Evolutionary conservation across 2,113 vertebrate species (phyloP), one percentile per base, ranked within the genome.

Genomic region (Reinhardtius hippoglossoides): DNA sequence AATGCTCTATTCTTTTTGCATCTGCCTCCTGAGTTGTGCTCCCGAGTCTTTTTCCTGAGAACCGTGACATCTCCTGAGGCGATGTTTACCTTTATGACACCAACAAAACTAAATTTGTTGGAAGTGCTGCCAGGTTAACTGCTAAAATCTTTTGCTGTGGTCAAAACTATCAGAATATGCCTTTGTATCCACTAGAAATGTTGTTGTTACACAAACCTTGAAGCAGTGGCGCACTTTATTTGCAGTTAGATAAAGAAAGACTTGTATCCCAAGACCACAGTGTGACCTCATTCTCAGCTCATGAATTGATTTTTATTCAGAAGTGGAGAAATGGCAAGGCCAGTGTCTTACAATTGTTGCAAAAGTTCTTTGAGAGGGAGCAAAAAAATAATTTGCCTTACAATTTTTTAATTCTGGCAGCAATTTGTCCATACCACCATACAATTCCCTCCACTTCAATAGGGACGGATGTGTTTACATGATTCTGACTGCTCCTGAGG

Each of bases 141-240:
- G 40, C 37, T 35, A 60, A 66, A 74, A 66, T 73, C 27, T 67
- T 56, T 61, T 23, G 3, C 54, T 65, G 40, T 21, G 52, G 73
- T 78, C 71, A 78, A 59, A 81, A 75, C 60, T 81, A 63, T 76
- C 21, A 81, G 74, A 76, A 81, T 71, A 42, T 73, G 62, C 62
- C 72, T 71, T 87, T 80, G 71, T 73, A 40, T 84, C 18, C 23
- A 65, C 35, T 52, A 27, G 50, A 81, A 69, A 81, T 83, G 54
- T 80, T 73, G 81, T 84, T 83, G 59, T 74, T 66, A 62, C 70
- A 46, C 69, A 84, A 90, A 92, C 90, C 88, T 92, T 92, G 88
- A 92, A 88, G 87, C 62, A 1, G 67, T 56, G 26, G 24, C 73
- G 55, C 15, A 70, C 81, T 88, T 87, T 85, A 87, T 87, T 79